phyloP scores from a whole-genome alignment of 1,140 invertebrate species.

The Charaxes varanes region DNA sequence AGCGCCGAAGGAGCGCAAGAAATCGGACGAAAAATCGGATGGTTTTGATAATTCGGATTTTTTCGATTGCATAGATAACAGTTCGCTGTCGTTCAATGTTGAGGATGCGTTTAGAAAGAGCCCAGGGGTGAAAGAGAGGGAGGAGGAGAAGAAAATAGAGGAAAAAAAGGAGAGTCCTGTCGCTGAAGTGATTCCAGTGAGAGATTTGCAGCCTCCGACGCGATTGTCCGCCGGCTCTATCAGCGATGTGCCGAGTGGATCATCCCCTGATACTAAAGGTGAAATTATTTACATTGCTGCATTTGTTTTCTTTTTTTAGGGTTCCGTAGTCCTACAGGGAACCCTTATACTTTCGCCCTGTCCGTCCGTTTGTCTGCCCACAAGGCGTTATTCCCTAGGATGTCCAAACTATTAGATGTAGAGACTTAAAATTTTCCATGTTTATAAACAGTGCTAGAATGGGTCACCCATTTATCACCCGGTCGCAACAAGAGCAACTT shows the following conservation, averaged over 20 bases:
- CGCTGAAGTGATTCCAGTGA: constrained; percentile 38
- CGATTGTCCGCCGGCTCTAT: constrained; percentile 74
- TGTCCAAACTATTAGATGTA: too few relatives aligned
- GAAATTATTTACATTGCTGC: constrained; percentile 9
- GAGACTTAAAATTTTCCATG: too few relatives aligned
- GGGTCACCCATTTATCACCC: too few relatives aligned
- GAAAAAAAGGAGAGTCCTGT: constrained; percentile 36
- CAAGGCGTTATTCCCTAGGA: too few relatives aligned
- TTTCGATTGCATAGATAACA: constrained; percentile 71
- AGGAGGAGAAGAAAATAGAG: constrained; percentile 44
- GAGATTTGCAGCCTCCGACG: constrained; percentile 43
- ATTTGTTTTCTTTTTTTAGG: too few relatives aligned
- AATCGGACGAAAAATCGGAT: constrained; percentile 69
- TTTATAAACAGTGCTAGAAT: too few relatives aligned
- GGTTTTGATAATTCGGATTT: constrained; percentile 72
- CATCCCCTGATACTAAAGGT: constrained; percentile 76
- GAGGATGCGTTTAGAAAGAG: constrained; percentile 71
- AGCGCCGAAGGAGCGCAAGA: constrained; percentile 63
- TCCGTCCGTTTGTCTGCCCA: too few relatives aligned
- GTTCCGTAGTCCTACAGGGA: too few relatives aligned
- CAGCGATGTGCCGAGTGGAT: constrained; percentile 76
- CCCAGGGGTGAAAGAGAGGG: constrained; percentile 60
- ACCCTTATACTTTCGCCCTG: too few relatives aligned
- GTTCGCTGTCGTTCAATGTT: constrained; percentile 63
- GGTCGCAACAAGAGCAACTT: too few relatives aligned